Evolutionary conservation across 1,140 invertebrate species (phyloP).

Genomic region (Zaprionus vittiger): DNA sequence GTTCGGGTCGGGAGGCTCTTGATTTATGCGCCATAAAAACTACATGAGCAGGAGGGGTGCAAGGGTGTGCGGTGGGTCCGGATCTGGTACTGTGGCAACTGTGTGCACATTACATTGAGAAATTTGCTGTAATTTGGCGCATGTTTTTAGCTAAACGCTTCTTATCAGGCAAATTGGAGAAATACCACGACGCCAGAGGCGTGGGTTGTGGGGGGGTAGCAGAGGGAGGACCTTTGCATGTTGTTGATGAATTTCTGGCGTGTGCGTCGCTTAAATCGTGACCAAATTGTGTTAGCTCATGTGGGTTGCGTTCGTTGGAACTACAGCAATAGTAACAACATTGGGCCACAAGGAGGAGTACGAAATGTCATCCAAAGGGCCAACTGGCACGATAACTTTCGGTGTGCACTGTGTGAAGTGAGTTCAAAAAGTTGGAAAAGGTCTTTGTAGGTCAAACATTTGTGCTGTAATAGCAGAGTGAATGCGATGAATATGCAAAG

Average conservation of each 20-base stretch:
- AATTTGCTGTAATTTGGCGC: slow-evolving; percentile 78
- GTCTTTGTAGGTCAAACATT: slow-evolving; percentile 54
- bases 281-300: slow-evolving; percentile 78
- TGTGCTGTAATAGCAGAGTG: slow-evolving; percentile 26
- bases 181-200: slow-evolving; percentile 23
- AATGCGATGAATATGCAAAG: slow-evolving; percentile 31
- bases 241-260: slow-evolving; percentile 78
- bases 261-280: slow-evolving; percentile 75
- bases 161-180: slow-evolving; percentile 81
- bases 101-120: slow-evolving; percentile 69
- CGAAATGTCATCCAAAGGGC: slow-evolving; percentile 37
- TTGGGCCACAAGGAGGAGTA: background rate
- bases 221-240: slow-evolving; percentile 56
- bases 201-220: background rate
- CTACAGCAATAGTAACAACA: background rate
- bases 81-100: slow-evolving; percentile 9
- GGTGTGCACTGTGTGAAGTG: slow-evolving; percentile 20
- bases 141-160: slow-evolving; percentile 80
- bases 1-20: slow-evolving; percentile 30
- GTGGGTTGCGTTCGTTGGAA: slow-evolving; percentile 11
- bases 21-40: slow-evolving; percentile 72
- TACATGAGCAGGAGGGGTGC: slow-evolving; percentile 10
- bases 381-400: slow-evolving; percentile 48
- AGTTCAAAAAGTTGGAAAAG: slow-evolving; percentile 43
- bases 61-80: background rate